Evolutionary conservation across 2,888 invertebrate genomes (phyloP), one percentile per base, ranked within the genome.

Genomic region (Drosophila falleni): DNA sequence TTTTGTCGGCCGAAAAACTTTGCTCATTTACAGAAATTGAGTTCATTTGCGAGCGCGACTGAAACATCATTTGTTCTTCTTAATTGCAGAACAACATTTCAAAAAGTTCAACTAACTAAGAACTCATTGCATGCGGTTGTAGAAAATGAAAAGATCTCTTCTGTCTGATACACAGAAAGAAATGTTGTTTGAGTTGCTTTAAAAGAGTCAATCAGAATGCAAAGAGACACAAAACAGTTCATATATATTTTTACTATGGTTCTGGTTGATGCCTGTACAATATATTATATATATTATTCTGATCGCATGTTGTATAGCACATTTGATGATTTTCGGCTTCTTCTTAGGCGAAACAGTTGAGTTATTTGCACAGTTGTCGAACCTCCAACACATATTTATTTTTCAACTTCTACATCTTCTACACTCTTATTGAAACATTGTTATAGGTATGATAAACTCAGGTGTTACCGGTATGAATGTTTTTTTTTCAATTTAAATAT

Each of bases 281-380:
- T 33, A 33, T 31, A n/a, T 33, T 33, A 9, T 23, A 11, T 41
- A 9, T 19, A 44, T 46, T 39, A 31, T 51, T 29, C 39, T 41
- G 63, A 50, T 61, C 44, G 31, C 44, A 19, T 55, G 62, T 51
- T 73, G 50, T 61, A 71, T 56, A 60, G 54, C 69, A 50, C 63
- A 63, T 65, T 55, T 44, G 70, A 41, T 37, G 56, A 53, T 75
- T 74, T 64, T 55, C 46, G 62, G 62, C 73, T 75, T 75, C 75
- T 73, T 88, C 87, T 75, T 64, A 46, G 76, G 62, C 66, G 37
- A 72, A 66, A 72, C 66, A 55, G 70, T 64, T 63, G 72, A 59
- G 42, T 58, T 88, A 54, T 85, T 88, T 86, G 51, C 72, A 87
- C 84, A 85, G 84, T 86, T 85, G 89, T 73, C 31, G 23, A 58